Conservation (phyloP, 2,113 vertebrate species). For the Piaya cayana region DNA sequence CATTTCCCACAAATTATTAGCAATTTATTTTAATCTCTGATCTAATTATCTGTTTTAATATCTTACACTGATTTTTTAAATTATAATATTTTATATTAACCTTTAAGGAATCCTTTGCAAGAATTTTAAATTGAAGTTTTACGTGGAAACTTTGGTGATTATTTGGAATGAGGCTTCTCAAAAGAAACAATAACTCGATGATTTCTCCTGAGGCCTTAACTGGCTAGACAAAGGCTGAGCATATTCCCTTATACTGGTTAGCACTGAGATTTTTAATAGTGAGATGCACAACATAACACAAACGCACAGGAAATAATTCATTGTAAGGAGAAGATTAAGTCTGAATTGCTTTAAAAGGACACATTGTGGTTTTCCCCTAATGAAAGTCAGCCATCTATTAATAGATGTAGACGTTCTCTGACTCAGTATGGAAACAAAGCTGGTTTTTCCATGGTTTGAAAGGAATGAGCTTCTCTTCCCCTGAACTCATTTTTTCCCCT, state of each 20-base stretch:
- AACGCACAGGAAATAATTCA: not conserved
- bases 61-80: not conserved
- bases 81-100: not conserved
- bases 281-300: not conserved
- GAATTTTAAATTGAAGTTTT: not conserved
- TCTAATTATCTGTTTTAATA: not conserved
- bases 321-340: not conserved
- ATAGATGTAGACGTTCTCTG: not conserved
- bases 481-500: accelerated
- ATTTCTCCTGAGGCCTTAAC: not conserved
- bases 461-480: not conserved
- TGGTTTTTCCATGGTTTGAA: not conserved
- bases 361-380: not conserved
- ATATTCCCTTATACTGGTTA: not conserved
- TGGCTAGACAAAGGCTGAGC: not conserved
- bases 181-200: not conserved
- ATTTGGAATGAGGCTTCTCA: not conserved
- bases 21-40: not conserved
- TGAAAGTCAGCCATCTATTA: not conserved
- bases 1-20: not conserved
- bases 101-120: not conserved
- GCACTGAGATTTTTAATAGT: not conserved
- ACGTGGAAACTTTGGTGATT: not conserved
- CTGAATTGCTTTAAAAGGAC: not conserved
- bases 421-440: not conserved